Base-by-base conservation (phyloP, 2,888 invertebrate genomes). In the Apeira syringaria region DNA sequence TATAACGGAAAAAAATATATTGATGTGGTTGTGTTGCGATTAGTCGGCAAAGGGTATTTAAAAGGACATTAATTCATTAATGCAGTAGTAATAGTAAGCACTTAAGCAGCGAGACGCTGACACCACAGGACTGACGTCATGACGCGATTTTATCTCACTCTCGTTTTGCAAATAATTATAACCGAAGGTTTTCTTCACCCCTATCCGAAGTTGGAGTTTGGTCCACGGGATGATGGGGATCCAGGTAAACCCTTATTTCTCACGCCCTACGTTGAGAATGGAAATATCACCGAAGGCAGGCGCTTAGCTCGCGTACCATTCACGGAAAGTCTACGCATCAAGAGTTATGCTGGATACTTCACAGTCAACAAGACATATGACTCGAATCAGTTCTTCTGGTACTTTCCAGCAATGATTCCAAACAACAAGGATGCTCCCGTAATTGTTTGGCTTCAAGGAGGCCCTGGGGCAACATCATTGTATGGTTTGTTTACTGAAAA, bases 331-430 rank as follows among this genome's bases (percentile, higher is more conserved):
- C 90, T 85, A 18, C 83, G 91, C 7, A 82, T 94, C 12, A 91
- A 87, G 54, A 95, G 95, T 63, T 95, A 94, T 66, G 91, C 95
- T n/a, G 95, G 96, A 5, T 97, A 93, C 70, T 89, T 98, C 38
- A 98, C 97, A 0, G 97, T 98, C 0, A 94, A 97, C 71, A 92
- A 94, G 59, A 77, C 89, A 0, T 94, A 90, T 64, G 92, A 95
- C 57, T 96, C 97, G 0, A 97, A 97, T 68, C 91, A 96, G 80
- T 98, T 97, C 83, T 97, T 98, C 79, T 98, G 97, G 97, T 97
- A 95, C 69, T 97, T 97, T 71, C 97, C 97, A 0, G 93, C 96
- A 0, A 91, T 93, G 91, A 54, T 75, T 1, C 79, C 85, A 0
- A 72, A 81, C 22, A 80, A 77, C 1, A 82, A 85, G 42, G 79